Evolutionary conservation across 1,140 invertebrate genomes (phyloP), one percentile per base, ranked within the genome.

Genomic region (Nephila pilipes): DNA sequence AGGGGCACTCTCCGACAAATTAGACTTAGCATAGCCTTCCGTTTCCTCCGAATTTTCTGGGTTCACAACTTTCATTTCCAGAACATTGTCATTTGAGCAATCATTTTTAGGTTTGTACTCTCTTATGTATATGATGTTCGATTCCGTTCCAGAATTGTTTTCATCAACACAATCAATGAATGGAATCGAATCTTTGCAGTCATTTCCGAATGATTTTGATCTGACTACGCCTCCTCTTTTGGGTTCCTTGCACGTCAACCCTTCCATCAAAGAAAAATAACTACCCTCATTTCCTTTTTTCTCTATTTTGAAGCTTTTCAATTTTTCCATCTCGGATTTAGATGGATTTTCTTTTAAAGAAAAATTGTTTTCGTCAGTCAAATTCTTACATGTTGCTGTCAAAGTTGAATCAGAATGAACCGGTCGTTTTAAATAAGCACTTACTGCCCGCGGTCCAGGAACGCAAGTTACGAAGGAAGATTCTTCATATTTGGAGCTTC

Each of bases 91-190:
- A 18, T 80, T 69, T 5, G 22, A 29, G 10, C 38, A 25, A 32
- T 32, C 38, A n/a, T 55, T 57, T 16, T 79, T 18, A 8, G 25
- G 10, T 16, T 80, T 25, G 46, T 46, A 29, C 16, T 90, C 60
- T 14, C 79, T 46, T 1, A 80, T 29, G n/a, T 36, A 69, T 25
- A 85, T n/a, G 25, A 92, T 92, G 36, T 85, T 85, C 1, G 90
- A 91, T 85, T 91, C 90, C 14, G 81, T 85, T 57, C 90, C 90
- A n/a, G 81, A 85, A 57, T 75, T 85, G 32, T n/a, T 75, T 36
- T 75, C 90, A 36, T 92, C 81, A 1, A 25, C 29, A 16, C 46
- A 87, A 18, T 92, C 90, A 20, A 92, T 92, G 14, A 85, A 92
- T 38, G 90, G 90, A 32, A 92, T 92, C 1, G 63, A 54, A 2